Percentiles rank a stretch among this genome's conserved stretches.
Evolutionary conservation across 1,140 invertebrate species (phyloP).

Genomic region (Riptortus pedestris): DNA sequence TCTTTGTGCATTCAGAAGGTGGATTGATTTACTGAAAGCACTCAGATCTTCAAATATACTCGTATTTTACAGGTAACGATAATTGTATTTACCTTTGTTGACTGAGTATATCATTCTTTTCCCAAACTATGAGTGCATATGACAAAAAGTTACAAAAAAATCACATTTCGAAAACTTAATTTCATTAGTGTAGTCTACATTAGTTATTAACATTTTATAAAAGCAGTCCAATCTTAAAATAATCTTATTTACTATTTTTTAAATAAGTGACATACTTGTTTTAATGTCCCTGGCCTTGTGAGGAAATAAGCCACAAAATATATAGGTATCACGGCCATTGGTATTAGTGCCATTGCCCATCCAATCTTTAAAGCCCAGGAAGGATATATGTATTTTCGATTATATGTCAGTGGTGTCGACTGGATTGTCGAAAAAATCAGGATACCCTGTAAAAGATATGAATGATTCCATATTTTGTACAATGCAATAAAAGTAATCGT

Average conservation of each 20-base stretch:
- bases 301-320: conserved; percentile 50
- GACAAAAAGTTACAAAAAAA: not conserved
- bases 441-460: conserved; percentile 47
- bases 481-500: not conserved
- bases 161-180: not conserved
- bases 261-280: conserved; percentile 38
- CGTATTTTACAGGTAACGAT: too few species aligned
- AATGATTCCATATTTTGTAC: not conserved
- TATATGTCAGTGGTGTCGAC: conserved; percentile 54
- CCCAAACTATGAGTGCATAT: not conserved
- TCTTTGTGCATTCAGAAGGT: too few species aligned
- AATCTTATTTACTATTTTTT: not conserved
- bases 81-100: too few species aligned
- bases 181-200: not conserved
- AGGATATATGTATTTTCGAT: conserved; percentile 56
- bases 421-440: conserved; percentile 57
- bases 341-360: conserved; percentile 57
- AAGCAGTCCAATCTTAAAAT: too few species aligned
- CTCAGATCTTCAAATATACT: too few species aligned
- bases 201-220: too few species aligned
- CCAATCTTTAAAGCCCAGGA: conserved; percentile 64
- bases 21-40: too few species aligned
- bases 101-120: too few species aligned
- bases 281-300: conserved; percentile 38
- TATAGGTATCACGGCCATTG: conserved; percentile 60